Conservation (phyloP, 2,888 invertebrate genomes). For the Coremacera marginata region DNA sequence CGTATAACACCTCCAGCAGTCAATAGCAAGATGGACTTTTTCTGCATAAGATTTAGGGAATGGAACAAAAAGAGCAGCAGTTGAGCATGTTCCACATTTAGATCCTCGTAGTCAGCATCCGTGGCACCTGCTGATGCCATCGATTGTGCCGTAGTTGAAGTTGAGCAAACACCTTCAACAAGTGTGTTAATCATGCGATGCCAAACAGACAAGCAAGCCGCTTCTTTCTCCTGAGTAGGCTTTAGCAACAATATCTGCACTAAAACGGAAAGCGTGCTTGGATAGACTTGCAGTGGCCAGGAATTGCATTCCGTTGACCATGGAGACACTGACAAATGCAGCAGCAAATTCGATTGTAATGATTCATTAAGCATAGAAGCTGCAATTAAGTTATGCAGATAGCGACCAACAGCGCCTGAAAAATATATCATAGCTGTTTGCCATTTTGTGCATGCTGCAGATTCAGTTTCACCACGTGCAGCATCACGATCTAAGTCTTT, state of each 20-base stretch:
- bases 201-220: slow-evolving; percentile 92
- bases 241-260: slow-evolving; percentile 87
- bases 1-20: slow-evolving; percentile 82
- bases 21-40: slow-evolving; percentile 90
- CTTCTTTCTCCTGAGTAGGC: slow-evolving; percentile 88
- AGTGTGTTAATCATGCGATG: slow-evolving; percentile 89
- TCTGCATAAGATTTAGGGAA: slow-evolving; percentile 94
- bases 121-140: slow-evolving; percentile 46
- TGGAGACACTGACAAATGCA: slow-evolving; percentile 82
- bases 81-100: slow-evolving; percentile 97
- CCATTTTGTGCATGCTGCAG: slow-evolving; percentile 66
- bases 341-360: slow-evolving; percentile 79
- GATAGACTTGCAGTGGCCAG: slow-evolving; percentile 84
- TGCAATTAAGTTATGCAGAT: slow-evolving; percentile 78
- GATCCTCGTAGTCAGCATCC: slow-evolving; percentile 74
- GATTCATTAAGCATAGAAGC: slow-evolving; percentile 77
- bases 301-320: slow-evolving; percentile 76
- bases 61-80: slow-evolving; percentile 93
- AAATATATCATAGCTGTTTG: slow-evolving; percentile 68
- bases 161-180: slow-evolving; percentile 80
- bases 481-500: slow-evolving; percentile 93
- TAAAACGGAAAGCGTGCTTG: slow-evolving; percentile 83
- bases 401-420: slow-evolving; percentile 68
- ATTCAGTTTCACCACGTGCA: slow-evolving; percentile 79
- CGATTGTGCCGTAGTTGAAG: slow-evolving; percentile 45